Base-by-base conservation (phyloP, 2,797 vertebrate genomes). In the Pseudotriccus pelzelni region DNA sequence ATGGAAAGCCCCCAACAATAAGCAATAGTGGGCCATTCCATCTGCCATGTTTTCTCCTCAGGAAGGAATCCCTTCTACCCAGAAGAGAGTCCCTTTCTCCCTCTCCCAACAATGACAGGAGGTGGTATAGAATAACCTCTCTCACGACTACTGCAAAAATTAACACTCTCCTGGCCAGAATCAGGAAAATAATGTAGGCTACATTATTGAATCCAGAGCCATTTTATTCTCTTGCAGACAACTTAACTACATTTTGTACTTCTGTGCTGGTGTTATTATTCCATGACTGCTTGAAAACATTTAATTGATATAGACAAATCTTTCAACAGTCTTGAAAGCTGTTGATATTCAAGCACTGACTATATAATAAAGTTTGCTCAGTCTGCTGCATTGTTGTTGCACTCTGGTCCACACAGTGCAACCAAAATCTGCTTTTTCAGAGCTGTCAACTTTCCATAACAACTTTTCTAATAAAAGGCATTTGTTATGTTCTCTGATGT, bases 31-130 rank as follows among this genome's bases (percentile, higher is more conserved):
- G 23, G 15, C 28, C 9, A 22, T 58, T 64, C 17, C 14, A 3
- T 58, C 20, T 56, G 7, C 24, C 12, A 8, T 21, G 4, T 34
- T 70, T 63, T 50, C 24, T 58, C 0, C 0, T 28, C 36, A 5
- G 6, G n/a, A 18, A 50, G 37, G n/a, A 64, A 64, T 30, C 8
- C 12, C 18, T 70, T 77, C 9, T 58, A 15, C 17, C 20, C 16
- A 2, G 24, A 56, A 23, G 18, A 62, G 9, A 25, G 12, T 34
- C 23, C 8, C 4, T 76, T 56, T 3, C 4, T 6, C 8, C 1
- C 62, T n/a, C 24, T n/a, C 8, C 20, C 10, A 7, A 23, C 3
- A 22, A n/a, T n/a, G 56, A 12, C 17, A 21, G 44, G 16, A 46
- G 9, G 13, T 44, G 11, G 7, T 21, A 16, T 7, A 22, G 22